Evolutionary conservation across 2,113 vertebrate species (phyloP).

Genomic region (Rutilus rutilus): DNA sequence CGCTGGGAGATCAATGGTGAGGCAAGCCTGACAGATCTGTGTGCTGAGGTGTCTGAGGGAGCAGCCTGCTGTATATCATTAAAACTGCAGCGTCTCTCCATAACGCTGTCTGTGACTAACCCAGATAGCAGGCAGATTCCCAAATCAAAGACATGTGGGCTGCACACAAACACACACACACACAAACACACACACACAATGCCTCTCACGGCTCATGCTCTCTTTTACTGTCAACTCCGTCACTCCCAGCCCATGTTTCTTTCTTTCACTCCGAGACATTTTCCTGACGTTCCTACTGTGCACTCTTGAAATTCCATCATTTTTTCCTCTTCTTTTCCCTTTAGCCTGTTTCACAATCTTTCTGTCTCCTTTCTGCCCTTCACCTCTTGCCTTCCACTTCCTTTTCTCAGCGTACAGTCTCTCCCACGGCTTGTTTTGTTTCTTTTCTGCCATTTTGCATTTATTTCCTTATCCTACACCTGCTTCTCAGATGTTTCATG

Average conservation of each 20-base stretch:
- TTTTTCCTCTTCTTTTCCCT: slow-evolving; percentile 42
- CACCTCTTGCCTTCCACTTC: slow-evolving; percentile 43
- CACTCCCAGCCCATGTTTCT: slow-evolving; percentile 36
- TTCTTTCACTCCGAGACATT: slow-evolving; percentile 27
- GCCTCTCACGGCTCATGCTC: neutral
- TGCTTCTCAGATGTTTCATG: slow-evolving; percentile 40
- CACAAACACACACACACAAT: slow-evolving; percentile 13
- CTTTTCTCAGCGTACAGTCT: neutral
- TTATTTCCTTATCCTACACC: slow-evolving; percentile 4
- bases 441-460: slow-evolving; percentile 24
- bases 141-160: slow-evolving; percentile 63
- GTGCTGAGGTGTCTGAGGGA: slow-evolving; percentile 61
- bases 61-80: slow-evolving; percentile 68
- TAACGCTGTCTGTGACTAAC: slow-evolving; percentile 60
- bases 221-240: slow-evolving; percentile 31
- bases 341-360: neutral
- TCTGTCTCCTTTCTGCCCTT: slow-evolving; percentile 33
- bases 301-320: slow-evolving; percentile 48
- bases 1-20: slow-evolving; percentile 59
- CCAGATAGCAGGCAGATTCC: slow-evolving; percentile 62
- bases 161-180: slow-evolving; percentile 36
- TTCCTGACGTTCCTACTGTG: slow-evolving; percentile 23
- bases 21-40: slow-evolving; percentile 62
- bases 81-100: slow-evolving; percentile 52
- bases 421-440: neutral